Base-by-base conservation (phyloP, 2,113 vertebrate species). In the Oriolus oriolus region DNA sequence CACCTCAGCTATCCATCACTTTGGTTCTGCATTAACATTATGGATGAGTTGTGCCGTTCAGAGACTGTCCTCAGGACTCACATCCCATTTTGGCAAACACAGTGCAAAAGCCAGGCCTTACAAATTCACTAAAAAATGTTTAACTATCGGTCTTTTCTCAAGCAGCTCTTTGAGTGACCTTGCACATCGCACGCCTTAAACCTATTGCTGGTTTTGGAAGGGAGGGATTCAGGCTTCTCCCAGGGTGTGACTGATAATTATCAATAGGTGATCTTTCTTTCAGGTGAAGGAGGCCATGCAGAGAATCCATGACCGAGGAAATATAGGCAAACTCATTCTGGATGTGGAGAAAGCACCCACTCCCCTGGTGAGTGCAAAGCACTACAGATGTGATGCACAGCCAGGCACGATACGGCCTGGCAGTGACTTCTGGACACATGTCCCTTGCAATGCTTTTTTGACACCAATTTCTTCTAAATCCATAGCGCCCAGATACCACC, bases 271-370 rank as follows among this genome's bases (percentile, higher is more conserved):
- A 15, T 84, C 33, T 90, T 14, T 93, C 63, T 95, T 90, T 37
- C 97, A 99, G 99, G 99, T 99, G 59, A 99, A 99, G 96, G 99
- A 99, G 83, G 99, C 99, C 81, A 99, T 99, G 99, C 99, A 99
- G 98, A 98, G 99, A 97, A 99, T 99, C 96, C 99, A 99, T 14
- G 99, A 99, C 98, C 98, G 99, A 98, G 99, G 99, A 45, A 99
- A 99, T 97, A 99, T 99, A 75, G 99, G 99, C 91, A 99, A 99
- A 94, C 98, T 99, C 80, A 99, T 99, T 95, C 97, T 99, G 98
- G 99, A 99, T 95, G 98, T 99, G 23, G 99, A 99, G 94, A 99
- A 99, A 94, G 97, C 99, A 52, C 99, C 99, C 24, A 99, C 99
- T 56, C 99, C 99, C 47, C 97, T 99, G 99, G 99, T 99, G 97